Percentiles rank a stretch among this genome's conserved stretches.
These are phyloP conservation scores for Drosophila longiperda DNA, from an alignment of 2,888 invertebrate species.

Conservation along the genomic window DNA sequence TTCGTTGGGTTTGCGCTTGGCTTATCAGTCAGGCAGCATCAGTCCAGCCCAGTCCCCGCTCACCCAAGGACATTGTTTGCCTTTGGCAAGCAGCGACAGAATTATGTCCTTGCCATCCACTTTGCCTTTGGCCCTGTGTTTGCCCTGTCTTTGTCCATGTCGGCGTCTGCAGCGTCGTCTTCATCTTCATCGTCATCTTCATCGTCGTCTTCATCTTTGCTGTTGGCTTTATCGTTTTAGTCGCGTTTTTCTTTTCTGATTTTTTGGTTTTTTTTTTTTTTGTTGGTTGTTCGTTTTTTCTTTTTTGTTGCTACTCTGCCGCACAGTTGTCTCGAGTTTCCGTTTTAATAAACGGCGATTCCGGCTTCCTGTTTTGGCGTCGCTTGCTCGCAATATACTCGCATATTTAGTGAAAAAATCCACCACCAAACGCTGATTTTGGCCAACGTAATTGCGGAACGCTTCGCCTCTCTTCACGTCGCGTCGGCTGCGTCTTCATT, in stretches of 20 bases:
- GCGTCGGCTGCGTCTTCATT: conserved; percentile 72
- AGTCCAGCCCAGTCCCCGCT: conserved; percentile 24
- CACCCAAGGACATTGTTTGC: conserved; percentile 70
- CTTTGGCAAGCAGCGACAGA: conserved; percentile 38
- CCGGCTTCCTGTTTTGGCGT: conserved; percentile 77
- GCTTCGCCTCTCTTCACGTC: conserved; percentile 6
- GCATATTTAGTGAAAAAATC: conserved; percentile 38
- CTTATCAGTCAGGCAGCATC: conserved; percentile 67
- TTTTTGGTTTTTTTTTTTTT: conserved; percentile 1
- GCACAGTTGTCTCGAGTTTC: conserved; percentile 78
- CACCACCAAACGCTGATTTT: conserved; percentile 24
- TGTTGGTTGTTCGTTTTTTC: not conserved
- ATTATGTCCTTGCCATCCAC: conserved; percentile 68
- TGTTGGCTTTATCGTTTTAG: conserved; percentile 18
- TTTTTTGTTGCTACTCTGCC: conserved; percentile 43
- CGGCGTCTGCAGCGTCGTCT: conserved; percentile 1
- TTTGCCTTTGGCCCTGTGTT: not conserved
- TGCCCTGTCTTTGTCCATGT: not conserved
- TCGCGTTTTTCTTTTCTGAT: conserved; percentile 16
- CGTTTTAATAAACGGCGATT: conserved; percentile 82
- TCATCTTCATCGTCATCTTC: conserved; percentile 28
- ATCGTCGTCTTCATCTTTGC: conserved; percentile 32
- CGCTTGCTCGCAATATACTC: conserved; percentile 43
- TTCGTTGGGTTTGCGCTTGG: conserved; percentile 8
- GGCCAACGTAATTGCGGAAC: conserved; percentile 64